Base-by-base conservation (phyloP, 2,888 invertebrate genomes). In the Xestobium rufovillosum region DNA sequence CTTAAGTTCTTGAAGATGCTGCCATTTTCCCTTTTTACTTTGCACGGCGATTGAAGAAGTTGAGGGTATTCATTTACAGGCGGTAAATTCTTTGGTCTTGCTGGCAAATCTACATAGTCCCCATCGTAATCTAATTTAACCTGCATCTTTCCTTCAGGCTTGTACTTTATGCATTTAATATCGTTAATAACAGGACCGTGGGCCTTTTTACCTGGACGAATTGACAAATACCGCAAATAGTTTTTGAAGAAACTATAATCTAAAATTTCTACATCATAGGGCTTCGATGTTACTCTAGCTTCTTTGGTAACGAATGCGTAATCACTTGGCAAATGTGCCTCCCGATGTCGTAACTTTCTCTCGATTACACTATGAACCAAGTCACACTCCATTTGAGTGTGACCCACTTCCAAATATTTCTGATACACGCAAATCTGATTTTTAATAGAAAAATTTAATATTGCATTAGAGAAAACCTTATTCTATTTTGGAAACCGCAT, bases 321-420 rank as follows among this genome's bases (percentile, higher is more conserved):
- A 14, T 57, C 55, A 26, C 44, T 35, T 4, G 55, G 57, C 10
- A 50, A 3, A 44, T 52, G 39, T 29, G 52, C 49, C 36, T 49
- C 48, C 16, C 45, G 43, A 29, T 57, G 49, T 47, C 56, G 56
- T n/a, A 57, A 23, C 26, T 53, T 57, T 34, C 51, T 46, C 45
- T 65, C 64, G 26, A 64, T 56, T 1, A 44, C 41, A 11, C 51
- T 47, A 41, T 65, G 62, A 2, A 60, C 56, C 1, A 56, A 58
- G 39, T 63, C 61, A 9, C 49, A 49, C 38, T 56, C 55, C 52
- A 57, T 58, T 43, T 58, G 53, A 2, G 59, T 54, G 36, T 58
- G 59, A 4, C 57, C 57, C 13, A 44, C 42, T 16, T 47, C 50
- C 8, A 58, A 42, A 43, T 38, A 55, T 31, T 56, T 59, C 37